These are phyloP conservation scores for Trochalopteron elliotii DNA, from an alignment of 2,113 vertebrate species.

Conservation along the genomic window DNA sequence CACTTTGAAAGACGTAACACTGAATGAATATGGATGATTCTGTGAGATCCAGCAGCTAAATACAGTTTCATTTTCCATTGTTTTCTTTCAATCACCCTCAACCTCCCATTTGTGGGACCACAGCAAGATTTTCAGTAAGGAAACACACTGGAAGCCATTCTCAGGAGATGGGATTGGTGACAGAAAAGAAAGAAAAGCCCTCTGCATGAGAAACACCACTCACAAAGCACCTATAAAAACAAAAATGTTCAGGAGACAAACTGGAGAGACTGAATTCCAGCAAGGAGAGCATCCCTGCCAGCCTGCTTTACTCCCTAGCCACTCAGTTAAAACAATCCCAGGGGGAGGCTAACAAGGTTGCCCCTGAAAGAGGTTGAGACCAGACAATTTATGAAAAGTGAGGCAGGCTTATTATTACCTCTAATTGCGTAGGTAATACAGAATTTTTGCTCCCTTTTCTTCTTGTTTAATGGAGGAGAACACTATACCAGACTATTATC, in stretches of 20 bases:
- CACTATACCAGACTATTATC: not conserved
- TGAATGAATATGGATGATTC: not conserved
- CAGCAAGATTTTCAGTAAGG: not conserved
- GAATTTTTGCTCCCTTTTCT: not conserved
- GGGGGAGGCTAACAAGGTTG: not conserved
- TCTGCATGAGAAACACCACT: not conserved
- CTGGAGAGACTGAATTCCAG: not conserved
- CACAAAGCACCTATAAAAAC: not conserved
- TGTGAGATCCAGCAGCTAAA: not conserved
- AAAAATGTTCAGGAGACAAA: not conserved
- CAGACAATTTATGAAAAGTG: not conserved
- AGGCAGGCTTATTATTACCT: not conserved
- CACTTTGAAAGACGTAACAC: not conserved
- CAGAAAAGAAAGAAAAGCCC: not conserved
- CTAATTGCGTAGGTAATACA: not conserved
- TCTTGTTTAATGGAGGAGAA: not conserved
- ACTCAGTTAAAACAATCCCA: not conserved
- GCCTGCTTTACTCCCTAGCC: not conserved
- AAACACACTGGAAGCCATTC: not conserved
- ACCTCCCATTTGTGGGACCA: not conserved
- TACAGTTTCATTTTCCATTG: not conserved
- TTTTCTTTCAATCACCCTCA: not conserved
- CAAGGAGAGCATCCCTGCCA: not conserved
- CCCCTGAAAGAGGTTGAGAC: not conserved
- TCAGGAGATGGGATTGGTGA: not conserved